phyloP scores from a whole-genome alignment of 2,113 vertebrate species.

The Pterocles burchelli region DNA sequence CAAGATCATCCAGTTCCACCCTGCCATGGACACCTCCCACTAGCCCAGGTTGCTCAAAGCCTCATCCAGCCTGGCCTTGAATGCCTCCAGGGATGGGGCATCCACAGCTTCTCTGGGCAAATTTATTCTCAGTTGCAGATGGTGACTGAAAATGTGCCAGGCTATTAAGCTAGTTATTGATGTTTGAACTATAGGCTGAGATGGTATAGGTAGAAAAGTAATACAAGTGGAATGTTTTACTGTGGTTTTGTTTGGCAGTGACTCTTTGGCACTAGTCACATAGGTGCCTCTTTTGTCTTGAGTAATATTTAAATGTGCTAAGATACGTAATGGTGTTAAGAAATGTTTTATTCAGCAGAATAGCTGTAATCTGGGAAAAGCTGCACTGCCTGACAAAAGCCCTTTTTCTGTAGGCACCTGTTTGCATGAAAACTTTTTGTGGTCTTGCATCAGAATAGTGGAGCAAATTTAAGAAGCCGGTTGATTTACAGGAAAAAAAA shows the following conservation, averaged over 20 bases:
- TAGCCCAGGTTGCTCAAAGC: too few relatives aligned
- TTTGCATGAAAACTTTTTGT: neutral
- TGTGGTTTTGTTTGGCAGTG: neutral
- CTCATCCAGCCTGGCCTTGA: too few relatives aligned
- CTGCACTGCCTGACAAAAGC: neutral
- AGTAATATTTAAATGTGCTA: neutral
- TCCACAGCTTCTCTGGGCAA: too few relatives aligned
- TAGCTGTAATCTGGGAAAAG: conserved; percentile 1
- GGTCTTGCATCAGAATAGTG: neutral
- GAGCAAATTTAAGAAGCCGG: neutral
- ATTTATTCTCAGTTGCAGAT: neutral
- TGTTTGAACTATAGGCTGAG: neutral
- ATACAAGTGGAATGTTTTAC: neutral
- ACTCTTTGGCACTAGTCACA: neutral
- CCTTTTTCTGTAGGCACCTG: neutral
- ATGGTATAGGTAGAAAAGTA: neutral
- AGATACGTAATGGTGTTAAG: conserved; percentile 17
- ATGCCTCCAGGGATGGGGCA: too few relatives aligned
- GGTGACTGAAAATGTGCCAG: neutral
- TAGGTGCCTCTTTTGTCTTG: conserved; percentile 5
- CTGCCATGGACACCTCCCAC: too few relatives aligned
- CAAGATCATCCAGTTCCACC: too few relatives aligned
- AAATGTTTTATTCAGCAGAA: conserved; percentile 29
- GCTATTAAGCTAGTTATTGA: neutral
- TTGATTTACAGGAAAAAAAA: neutral